phyloP scores from a whole-genome alignment of 2,113 vertebrate genomes.

The Sminthopsis crassicaudata region DNA sequence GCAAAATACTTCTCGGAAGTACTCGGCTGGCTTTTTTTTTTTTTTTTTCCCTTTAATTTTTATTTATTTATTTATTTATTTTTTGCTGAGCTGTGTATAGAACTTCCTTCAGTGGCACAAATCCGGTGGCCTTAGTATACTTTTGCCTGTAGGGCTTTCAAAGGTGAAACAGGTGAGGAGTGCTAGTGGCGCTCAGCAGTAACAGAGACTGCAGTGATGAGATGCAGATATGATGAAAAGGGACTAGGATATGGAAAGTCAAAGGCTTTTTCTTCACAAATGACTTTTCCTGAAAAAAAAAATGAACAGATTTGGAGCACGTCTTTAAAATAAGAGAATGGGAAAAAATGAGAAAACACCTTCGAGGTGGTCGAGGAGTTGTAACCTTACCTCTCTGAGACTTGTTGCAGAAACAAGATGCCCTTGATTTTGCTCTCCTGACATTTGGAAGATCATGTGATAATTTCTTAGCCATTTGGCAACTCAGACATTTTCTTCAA shows the following conservation, averaged over 20 bases:
- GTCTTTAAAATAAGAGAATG: not conserved
- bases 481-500: not conserved
- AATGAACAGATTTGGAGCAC: not conserved
- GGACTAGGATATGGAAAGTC: not conserved
- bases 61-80: too few relatives aligned
- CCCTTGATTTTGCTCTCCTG: not conserved
- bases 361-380: not conserved
- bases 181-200: not conserved
- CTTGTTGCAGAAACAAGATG: not conserved
- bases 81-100: not conserved
- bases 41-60: too few relatives aligned
- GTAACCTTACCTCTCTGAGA: not conserved
- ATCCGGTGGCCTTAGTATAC: not conserved
- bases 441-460: not conserved
- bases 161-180: not conserved
- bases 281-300: not conserved
- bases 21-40: not conserved
- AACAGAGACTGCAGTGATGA: not conserved
- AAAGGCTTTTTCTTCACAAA: not conserved
- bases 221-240: not conserved
- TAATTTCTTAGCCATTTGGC: not conserved
- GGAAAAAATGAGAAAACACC: conserved; percentile 5
- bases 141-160: not conserved
- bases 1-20: not conserved
- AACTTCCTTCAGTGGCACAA: not conserved